Conservation (phyloP, 2,888 invertebrate genomes). For the Eristalis tenax region DNA sequence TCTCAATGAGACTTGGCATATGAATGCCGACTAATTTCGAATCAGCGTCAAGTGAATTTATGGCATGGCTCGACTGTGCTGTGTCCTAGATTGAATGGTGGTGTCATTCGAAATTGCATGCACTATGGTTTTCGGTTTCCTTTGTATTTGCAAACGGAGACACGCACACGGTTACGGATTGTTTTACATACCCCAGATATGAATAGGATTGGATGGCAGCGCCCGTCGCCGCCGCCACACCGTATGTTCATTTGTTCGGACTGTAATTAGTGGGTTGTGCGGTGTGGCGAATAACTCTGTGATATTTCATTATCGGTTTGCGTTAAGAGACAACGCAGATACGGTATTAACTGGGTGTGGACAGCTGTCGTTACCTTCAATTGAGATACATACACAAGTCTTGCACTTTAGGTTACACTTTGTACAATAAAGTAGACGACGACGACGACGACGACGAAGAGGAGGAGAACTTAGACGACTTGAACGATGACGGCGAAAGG, state of each 20-base stretch:
- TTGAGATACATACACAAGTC: slow-evolving; percentile 25
- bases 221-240: no score
- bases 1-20: slow-evolving; percentile 6
- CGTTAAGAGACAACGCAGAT: slow-evolving; percentile 22
- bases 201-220: neutral
- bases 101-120: slow-evolving; percentile 66
- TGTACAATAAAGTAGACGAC: neutral
- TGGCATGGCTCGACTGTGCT: slow-evolving; percentile 44
- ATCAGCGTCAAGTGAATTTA: slow-evolving; percentile 62
- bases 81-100: slow-evolving; percentile 62
- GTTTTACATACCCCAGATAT: slow-evolving; percentile 36
- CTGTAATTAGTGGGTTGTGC: neutral
- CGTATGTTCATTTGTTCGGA: neutral
- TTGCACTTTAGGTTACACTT: slow-evolving; percentile 15
- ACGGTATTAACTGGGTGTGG: slow-evolving; percentile 43
- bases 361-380: slow-evolving; percentile 5
- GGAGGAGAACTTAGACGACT: no score
- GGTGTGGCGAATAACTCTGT: neutral
- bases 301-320: slow-evolving; percentile 48
- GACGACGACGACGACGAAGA: no score
- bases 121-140: slow-evolving; percentile 65
- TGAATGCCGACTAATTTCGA: slow-evolving; percentile 57
- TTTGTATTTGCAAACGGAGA: slow-evolving; percentile 47
- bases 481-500: no score
- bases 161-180: slow-evolving; percentile 32